Evolutionary conservation across 2,888 invertebrate species (phyloP).

Genomic region (Deilephila elpenor): DNA sequence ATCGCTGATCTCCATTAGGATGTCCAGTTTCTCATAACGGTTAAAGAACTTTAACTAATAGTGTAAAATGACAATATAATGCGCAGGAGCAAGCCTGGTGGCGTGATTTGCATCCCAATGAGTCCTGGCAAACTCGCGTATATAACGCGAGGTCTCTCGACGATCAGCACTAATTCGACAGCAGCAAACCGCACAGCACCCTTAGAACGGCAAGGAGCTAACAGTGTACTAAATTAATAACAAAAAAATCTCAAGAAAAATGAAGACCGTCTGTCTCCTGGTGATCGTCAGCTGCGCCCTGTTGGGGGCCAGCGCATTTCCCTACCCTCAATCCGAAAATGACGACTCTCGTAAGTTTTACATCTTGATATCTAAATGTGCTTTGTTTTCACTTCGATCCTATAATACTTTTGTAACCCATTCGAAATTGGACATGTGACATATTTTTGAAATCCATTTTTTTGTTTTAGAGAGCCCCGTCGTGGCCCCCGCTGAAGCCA

Average conservation of each 20-base stretch:
- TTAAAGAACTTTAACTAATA: conserved; percentile 66
- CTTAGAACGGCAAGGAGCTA: conserved; percentile 48
- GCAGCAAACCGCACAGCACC: conserved; percentile 61
- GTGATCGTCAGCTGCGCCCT: conserved; percentile 62
- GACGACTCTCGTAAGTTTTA: conserved; percentile 72
- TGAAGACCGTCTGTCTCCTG: conserved; percentile 60
- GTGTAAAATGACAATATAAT: conserved; percentile 63
- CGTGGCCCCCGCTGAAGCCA: conserved; percentile 57
- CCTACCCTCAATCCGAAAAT: conserved; percentile 74
- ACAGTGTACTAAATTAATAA: conserved; percentile 43
- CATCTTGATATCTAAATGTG: conserved; percentile 24
- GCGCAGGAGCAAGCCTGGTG: conserved; percentile 58
- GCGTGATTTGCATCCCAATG: conserved; percentile 75
- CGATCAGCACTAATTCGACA: conserved; percentile 61
- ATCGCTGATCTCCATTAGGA: conserved; percentile 58
- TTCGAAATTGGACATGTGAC: not conserved
- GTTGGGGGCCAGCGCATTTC: conserved; percentile 60
- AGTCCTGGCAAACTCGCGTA: conserved; percentile 69
- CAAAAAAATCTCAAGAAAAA: conserved; percentile 43
- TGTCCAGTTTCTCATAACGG: conserved; percentile 72
- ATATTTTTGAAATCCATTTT: not conserved
- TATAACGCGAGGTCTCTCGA: conserved; percentile 65
- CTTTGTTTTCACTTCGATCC: not conserved
- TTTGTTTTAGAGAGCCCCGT: conserved; percentile 48
- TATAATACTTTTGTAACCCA: not conserved